These are phyloP conservation scores for Netelia virgata DNA, from an alignment of 2,888 invertebrate species.

Conservation along the genomic window DNA sequence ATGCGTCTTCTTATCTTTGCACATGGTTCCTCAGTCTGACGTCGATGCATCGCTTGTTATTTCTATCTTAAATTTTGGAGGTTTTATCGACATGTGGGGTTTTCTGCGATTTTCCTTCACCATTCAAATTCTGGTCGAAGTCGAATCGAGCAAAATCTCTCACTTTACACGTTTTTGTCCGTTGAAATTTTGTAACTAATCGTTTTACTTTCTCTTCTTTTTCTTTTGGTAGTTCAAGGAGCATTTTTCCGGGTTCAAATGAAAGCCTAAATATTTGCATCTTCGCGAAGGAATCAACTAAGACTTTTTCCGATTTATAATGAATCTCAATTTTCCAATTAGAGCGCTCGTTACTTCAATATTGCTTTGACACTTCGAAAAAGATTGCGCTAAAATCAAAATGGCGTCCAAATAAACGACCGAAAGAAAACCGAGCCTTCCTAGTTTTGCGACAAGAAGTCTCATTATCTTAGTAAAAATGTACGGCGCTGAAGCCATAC, in stretches of 20 bases:
- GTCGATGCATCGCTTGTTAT: slow-evolving; percentile 13
- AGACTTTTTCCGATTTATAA: slow-evolving; percentile 37
- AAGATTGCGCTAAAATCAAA: slow-evolving; percentile 23
- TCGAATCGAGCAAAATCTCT: slow-evolving; percentile 35
- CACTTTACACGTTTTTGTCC: slow-evolving; percentile 11
- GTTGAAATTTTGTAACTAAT: neutral
- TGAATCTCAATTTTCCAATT: slow-evolving; percentile 10
- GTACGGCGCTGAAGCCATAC: slow-evolving; percentile 72
- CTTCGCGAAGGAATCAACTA: slow-evolving; percentile 2
- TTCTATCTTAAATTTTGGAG: neutral
- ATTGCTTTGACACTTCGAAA: slow-evolving; percentile 12
- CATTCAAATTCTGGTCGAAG: slow-evolving; percentile 17
- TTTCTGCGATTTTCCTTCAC: slow-evolving; percentile 12
- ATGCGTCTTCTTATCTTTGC: slow-evolving; percentile 10
- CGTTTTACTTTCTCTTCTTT: neutral
- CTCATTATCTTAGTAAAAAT: slow-evolving; percentile 73
- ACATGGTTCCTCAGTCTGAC: neutral
- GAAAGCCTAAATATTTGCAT: slow-evolving; percentile 35
- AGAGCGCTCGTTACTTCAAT: neutral
- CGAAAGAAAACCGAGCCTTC: slow-evolving; percentile 23
- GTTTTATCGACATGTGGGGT: neutral
- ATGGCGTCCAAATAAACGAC: slow-evolving; percentile 60
- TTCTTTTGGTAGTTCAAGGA: neutral
- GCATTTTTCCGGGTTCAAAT: slow-evolving; percentile 4
- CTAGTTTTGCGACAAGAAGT: slow-evolving; percentile 43